Base-by-base conservation (phyloP, 2,888 invertebrate genomes). In the Cerceris ruficornis region DNA sequence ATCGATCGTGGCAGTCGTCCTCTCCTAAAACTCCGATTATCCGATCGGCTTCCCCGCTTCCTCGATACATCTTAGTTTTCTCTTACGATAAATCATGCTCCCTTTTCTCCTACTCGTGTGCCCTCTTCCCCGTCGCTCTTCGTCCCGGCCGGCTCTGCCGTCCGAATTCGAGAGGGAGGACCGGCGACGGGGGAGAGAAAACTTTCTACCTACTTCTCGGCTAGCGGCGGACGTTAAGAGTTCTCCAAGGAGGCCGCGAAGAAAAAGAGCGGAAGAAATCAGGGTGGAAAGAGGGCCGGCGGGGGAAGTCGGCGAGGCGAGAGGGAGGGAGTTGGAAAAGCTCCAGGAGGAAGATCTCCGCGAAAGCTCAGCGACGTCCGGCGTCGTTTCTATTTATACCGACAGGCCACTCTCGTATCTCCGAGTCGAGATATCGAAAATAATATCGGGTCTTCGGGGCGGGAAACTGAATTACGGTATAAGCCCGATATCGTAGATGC, bases 391-490 rank as follows among this genome's bases (percentile, higher is more conserved):
- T 75, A 80, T 80, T 84, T 84, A 83, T 86, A 77, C 68, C 67
- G 71, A 49, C 41, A 8, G 50, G 49, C 55, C 69, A 6, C 28
- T 55, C 11, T 43, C 72, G 69, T 61, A n/a, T 62, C 57, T 67
- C 72, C 50, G 60, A 42, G 54, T 55, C 72, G 79, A 84, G 83
- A 87, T 84, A 86, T 82, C 87, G 88, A 87, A 87, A 88, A 89
- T 88, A 89, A 89, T 88, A 90, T 84, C 84, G 69, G 69, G 73
- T 60, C 60, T 69, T 78, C 73, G 66, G 75, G 74, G 67, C 77
- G 78, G 76, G 78, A 86, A 86, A 87, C 85, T 83, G 85, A 88
- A 87, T 89, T 86, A 85, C 84, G 79, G 77, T 80, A 83, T 67
- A 82, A 68, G 75, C 73, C 61, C 82, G 82, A 85, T 82, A 76